Conservation (phyloP, 2,888 invertebrate genomes). For the Eupithecia centaureata region DNA sequence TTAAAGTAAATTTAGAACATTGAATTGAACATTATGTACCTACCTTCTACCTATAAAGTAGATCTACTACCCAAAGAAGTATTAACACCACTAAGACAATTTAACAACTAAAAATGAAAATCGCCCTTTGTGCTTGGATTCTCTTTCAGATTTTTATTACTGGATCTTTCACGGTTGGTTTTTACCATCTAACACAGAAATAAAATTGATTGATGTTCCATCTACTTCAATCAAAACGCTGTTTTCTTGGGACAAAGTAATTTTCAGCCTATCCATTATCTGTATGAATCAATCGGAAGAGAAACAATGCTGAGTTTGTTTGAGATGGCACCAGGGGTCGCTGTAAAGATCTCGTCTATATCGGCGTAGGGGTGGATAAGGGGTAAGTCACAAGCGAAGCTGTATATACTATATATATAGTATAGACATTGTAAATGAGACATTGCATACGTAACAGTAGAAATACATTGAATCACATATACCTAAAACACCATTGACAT, state of each 20-base stretch:
- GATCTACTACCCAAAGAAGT: too few species aligned
- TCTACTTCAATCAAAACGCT: background rate
- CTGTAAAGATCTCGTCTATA: constrained; percentile 37
- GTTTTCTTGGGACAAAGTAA: constrained; percentile 7
- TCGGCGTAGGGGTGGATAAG: background rate
- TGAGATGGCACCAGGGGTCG: constrained; percentile 31
- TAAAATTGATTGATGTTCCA: background rate
- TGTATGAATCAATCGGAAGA: constrained; percentile 17
- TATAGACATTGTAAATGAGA: too few species aligned
- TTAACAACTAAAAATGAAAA: background rate
- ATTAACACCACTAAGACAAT: too few species aligned
- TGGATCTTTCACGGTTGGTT: too few species aligned
- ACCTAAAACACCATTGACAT: too few species aligned
- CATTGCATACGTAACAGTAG: too few species aligned
- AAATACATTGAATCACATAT: too few species aligned
- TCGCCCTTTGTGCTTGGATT: background rate
- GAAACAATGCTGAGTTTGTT: constrained; percentile 37
- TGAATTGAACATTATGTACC: too few species aligned
- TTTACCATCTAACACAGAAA: background rate
- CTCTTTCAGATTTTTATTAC: background rate
- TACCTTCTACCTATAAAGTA: too few species aligned
- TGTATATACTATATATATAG: too few species aligned
- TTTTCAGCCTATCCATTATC: background rate
- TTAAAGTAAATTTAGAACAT: too few species aligned
- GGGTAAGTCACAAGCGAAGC: background rate